Evolutionary conservation across 2,113 vertebrate species (phyloP).

Genomic region (Triplophysa tibetana): DNA sequence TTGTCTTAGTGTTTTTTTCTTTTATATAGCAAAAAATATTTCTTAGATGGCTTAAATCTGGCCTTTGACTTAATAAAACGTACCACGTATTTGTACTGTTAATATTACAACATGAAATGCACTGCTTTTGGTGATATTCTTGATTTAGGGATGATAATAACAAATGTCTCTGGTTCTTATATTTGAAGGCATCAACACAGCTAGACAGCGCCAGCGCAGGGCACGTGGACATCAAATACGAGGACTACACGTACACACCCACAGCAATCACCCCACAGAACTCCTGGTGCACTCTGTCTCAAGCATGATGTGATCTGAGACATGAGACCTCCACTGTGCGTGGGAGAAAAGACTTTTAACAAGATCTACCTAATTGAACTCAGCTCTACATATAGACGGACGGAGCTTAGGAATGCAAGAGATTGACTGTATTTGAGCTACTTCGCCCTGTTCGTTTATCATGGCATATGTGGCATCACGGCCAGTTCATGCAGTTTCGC

Average conservation of each 20-base stretch:
- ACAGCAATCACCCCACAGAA: slow-evolving; percentile 77
- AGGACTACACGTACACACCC: slow-evolving; percentile 84
- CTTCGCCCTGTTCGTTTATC: slow-evolving; percentile 9
- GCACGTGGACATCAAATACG: slow-evolving; percentile 88
- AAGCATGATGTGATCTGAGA: slow-evolving; percentile 74
- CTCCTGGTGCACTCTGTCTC: slow-evolving; percentile 89
- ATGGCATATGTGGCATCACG: slow-evolving; percentile 11
- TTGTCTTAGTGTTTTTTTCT: background rate
- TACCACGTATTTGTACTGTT: background rate
- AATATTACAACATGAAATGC: background rate
- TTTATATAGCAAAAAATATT: background rate
- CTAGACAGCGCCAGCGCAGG: slow-evolving; percentile 69
- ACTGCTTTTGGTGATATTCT: background rate
- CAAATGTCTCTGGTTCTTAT: background rate
- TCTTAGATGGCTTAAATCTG: background rate
- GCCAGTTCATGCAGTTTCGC: slow-evolving; percentile 6
- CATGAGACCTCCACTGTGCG: background rate
- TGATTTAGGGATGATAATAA: background rate
- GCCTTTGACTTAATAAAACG: no score
- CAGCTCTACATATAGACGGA: slow-evolving; percentile 1
- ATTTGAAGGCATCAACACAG: slow-evolving; percentile 70
- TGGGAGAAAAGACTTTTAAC: slow-evolving; percentile 47
- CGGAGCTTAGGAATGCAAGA: slow-evolving; percentile 8
- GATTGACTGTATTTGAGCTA: slow-evolving; percentile 10
- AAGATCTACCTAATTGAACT: slow-evolving; percentile 59